phyloP scores from a whole-genome alignment of 2,797 vertebrate species.

The Hypotaenidia philippensis region DNA sequence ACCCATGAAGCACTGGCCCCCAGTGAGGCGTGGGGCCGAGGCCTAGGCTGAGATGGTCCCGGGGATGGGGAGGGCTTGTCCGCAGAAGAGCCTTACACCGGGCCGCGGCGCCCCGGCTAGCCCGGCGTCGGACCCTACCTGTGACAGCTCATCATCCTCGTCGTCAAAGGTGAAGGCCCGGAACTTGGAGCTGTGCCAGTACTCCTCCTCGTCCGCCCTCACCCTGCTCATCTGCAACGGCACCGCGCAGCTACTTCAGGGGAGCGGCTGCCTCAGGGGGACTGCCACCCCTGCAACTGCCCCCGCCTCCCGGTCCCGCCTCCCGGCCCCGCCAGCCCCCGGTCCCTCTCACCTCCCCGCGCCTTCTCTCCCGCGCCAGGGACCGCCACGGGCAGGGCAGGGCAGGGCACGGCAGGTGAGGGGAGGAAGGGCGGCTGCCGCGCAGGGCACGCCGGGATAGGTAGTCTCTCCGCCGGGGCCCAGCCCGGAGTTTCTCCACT shows the following conservation, averaged over 20 bases:
- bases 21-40: not conserved
- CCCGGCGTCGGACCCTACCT: conserved; percentile 72
- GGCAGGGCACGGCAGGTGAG: not conserved
- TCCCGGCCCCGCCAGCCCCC: fast-evolving
- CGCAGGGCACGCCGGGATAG: not conserved
- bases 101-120: not conserved
- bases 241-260: not conserved
- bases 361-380: not conserved
- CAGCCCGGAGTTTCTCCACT: fast-evolving
- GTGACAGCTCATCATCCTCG: conserved; percentile 92
- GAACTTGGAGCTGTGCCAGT: conserved; percentile 95
- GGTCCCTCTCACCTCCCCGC: not conserved
- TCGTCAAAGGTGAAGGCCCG: conserved; percentile 95
- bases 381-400: not conserved
- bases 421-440: not conserved
- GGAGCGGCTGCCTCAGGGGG: not conserved
- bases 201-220: conserved; percentile 93
- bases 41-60: not conserved
- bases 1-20: not conserved
- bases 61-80: fast-evolving
- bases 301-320: not conserved
- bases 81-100: too few relatives aligned
- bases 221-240: conserved; percentile 86
- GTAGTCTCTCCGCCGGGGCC: not conserved
- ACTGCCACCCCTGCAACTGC: fast-evolving